Evolutionary conservation across 1,140 invertebrate species (phyloP).

Genomic region (Heliconius eleuchia): DNA sequence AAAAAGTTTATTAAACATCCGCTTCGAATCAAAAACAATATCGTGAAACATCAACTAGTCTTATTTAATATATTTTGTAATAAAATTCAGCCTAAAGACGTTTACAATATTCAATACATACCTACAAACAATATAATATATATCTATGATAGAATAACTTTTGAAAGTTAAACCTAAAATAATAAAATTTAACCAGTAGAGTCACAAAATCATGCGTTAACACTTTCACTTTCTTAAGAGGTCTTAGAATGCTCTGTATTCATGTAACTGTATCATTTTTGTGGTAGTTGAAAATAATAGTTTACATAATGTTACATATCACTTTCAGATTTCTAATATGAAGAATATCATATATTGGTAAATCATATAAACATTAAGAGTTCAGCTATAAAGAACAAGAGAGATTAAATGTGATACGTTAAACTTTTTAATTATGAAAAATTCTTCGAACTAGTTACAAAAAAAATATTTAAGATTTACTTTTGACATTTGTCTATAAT

Average conservation of each 20-base stretch:
- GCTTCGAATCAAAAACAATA: conserved; percentile 32
- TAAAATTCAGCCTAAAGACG: conserved; percentile 2
- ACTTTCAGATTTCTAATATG: conserved; percentile 1
- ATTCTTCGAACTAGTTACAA: not conserved
- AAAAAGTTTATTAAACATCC: conserved; percentile 42
- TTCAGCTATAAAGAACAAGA: not conserved
- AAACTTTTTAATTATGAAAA: not conserved
- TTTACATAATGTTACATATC: conserved; percentile 37
- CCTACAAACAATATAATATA: not conserved
- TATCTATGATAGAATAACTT: not conserved
- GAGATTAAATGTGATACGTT: not conserved
- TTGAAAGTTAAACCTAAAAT: not conserved
- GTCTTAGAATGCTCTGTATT: conserved; percentile 37
- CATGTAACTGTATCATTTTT: conserved; percentile 34
- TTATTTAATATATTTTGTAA: not conserved
- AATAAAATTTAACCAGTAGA: not conserved
- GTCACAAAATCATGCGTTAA: conserved; percentile 36
- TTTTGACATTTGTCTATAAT: not conserved
- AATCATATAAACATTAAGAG: not conserved
- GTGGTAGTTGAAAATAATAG: conserved; percentile 30
- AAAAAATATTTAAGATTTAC: conserved; percentile 3
- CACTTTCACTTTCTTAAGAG: conserved; percentile 49
- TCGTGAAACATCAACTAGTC: not conserved
- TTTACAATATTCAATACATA: not conserved
- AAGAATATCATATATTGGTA: not conserved